A percentile compares a stretch with the other conserved stretches of the same genome.
phyloP scores from a whole-genome alignment of 2,113 vertebrate species.

The Catharus bicknelli region DNA sequence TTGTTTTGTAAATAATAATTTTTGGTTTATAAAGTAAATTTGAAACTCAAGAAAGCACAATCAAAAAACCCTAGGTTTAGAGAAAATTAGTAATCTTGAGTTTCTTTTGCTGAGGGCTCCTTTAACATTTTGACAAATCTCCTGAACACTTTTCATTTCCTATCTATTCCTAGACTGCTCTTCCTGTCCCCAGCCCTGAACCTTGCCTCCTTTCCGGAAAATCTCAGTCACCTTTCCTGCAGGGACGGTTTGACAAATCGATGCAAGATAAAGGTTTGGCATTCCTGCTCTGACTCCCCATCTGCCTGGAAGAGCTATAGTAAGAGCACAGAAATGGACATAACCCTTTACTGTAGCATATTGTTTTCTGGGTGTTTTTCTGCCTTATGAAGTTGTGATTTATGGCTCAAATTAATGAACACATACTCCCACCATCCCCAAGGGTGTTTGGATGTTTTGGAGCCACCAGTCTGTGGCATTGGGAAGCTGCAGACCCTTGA shows the following conservation, averaged over 20 bases:
- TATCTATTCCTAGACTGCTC: not conserved
- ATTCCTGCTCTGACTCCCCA: not conserved
- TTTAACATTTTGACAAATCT: not conserved
- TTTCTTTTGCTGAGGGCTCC: not conserved
- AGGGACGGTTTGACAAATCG: not conserved
- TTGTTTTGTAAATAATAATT: not conserved
- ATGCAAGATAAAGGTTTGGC: not conserved
- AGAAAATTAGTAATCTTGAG: not conserved
- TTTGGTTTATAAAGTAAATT: not conserved
- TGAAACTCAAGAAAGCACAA: not conserved
- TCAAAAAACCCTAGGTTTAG: not conserved
- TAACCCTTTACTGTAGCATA: not conserved
- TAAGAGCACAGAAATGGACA: not conserved
- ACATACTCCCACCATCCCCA: accelerated
- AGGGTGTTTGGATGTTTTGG: not conserved
- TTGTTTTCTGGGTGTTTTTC: not conserved
- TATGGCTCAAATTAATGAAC: not conserved
- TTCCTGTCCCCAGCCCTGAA: not conserved
- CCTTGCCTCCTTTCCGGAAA: not conserved
- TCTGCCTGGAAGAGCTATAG: not conserved
- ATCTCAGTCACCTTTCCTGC: not conserved
- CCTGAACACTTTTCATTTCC: not conserved
- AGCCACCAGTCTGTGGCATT: not conserved
- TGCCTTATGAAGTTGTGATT: not conserved
- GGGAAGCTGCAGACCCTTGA: not conserved